A percentile compares a stretch with the other conserved stretches of the same genome.
phyloP scores from a whole-genome alignment of 53 echinoderm and acorn worm species.

The Crossaster papposus region DNA sequence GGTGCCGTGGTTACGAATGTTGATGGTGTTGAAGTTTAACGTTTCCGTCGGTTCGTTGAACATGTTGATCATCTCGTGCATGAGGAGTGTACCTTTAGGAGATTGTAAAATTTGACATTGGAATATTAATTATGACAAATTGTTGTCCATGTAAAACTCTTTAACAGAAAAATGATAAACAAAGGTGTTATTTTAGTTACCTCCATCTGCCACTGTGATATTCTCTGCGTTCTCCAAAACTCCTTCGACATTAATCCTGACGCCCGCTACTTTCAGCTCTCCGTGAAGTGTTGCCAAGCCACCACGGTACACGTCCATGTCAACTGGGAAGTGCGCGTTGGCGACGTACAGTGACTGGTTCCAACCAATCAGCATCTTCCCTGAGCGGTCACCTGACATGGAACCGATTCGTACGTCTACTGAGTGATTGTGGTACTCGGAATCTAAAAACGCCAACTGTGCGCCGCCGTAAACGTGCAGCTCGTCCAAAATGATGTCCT shows the following conservation, averaged over 20 bases:
- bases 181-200: conserved; percentile 12
- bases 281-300: conserved; percentile 82
- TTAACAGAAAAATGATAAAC: no score
- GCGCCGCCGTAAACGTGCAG: conserved; percentile 85
- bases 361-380: conserved; percentile 78
- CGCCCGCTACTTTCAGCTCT: conserved; percentile 81
- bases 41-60: conserved; percentile 75
- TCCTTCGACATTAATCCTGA: conserved; percentile 83
- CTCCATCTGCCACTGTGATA: conserved; percentile 83
- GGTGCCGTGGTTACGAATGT: conserved; percentile 86
- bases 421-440: conserved; percentile 50
- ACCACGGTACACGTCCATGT: conserved; percentile 82
- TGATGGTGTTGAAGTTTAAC: conserved; percentile 71
- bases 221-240: conserved; percentile 83
- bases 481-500: conserved; percentile 82
- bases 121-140: no score
- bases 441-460: conserved; percentile 78
- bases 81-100: conserved; percentile 73
- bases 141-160: no score
- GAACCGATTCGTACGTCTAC: conserved; percentile 77
- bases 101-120: no score
- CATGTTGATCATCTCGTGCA: conserved; percentile 91
- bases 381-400: conserved; percentile 76
- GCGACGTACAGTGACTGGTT: conserved; percentile 80
- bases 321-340: conserved; percentile 76